Evolutionary conservation across 30 jellyfish, hydroid and myxozoan species (phyloP).

Genomic region (Mastigias papua): DNA sequence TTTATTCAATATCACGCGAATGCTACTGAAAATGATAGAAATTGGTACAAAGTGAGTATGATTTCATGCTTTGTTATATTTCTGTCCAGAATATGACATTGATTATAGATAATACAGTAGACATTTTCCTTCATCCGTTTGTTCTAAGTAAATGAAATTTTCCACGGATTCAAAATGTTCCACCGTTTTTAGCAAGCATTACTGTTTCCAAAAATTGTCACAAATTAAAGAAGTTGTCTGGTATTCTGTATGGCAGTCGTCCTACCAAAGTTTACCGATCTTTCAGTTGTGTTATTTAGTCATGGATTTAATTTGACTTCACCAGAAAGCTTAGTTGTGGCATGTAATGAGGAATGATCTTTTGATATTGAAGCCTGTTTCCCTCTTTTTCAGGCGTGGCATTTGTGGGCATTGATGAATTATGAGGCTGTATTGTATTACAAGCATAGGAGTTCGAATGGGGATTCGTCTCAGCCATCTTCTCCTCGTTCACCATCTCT

Average conservation of each 20-base stretch:
- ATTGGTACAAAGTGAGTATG: conserved; percentile 89
- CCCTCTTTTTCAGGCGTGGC: conserved; percentile 81
- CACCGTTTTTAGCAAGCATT: too few species aligned
- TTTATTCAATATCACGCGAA: conserved; percentile 89
- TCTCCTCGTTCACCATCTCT: conserved; percentile 88
- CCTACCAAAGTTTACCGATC: not conserved
- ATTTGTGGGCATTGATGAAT: conserved; percentile 97
- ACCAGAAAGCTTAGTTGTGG: too few species aligned
- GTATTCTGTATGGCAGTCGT: not conserved
- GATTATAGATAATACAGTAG: too few species aligned
- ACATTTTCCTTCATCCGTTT: too few species aligned
- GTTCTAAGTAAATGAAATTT: too few species aligned
- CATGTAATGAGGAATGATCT: not conserved
- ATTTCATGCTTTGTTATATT: too few species aligned
- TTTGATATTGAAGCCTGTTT: not conserved
- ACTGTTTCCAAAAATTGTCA: too few species aligned
- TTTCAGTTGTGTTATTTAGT: too few species aligned
- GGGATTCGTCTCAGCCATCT: conserved; percentile 64
- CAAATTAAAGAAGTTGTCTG: too few species aligned
- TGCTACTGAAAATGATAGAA: conserved; percentile 88
- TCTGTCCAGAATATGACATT: too few species aligned
- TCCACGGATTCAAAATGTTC: too few species aligned
- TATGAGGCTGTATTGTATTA: conserved; percentile 96
- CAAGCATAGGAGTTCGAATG: conserved; percentile 81
- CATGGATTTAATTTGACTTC: too few species aligned